Percentiles rank a stretch among this genome's conserved stretches.
Conservation (phyloP, 2,797 vertebrate species). For the Caiman crocodilus region DNA sequence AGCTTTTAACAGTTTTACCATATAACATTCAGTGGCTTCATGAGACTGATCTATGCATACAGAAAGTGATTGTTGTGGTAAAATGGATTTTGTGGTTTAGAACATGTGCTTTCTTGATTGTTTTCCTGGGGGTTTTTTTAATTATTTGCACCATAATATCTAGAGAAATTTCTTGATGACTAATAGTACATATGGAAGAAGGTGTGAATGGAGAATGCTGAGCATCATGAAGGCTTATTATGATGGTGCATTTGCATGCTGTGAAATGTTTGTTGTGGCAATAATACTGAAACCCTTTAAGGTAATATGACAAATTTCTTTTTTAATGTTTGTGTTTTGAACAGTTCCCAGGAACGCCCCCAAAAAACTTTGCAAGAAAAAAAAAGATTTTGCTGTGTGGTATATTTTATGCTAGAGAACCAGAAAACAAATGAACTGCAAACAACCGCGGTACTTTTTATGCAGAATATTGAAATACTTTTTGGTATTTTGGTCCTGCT, state of each 20-base stretch:
- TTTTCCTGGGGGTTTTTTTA: neutral
- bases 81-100: accelerated
- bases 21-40: neutral
- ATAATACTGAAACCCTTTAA: neutral
- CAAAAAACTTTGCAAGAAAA: neutral
- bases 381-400: neutral
- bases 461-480: neutral
- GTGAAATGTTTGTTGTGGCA: neutral
- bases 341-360: neutral
- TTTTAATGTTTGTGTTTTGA: neutral
- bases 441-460: neutral
- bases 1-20: neutral
- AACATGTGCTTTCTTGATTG: neutral
- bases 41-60: neutral
- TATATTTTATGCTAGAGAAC: neutral
- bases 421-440: neutral
- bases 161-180: neutral
- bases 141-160: neutral
- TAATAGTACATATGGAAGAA: neutral
- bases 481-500: neutral
- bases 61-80: neutral
- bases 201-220: neutral
- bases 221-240: neutral
- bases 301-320: neutral
- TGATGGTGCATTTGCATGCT: accelerated